phyloP scores from a whole-genome alignment of 2,797 vertebrate genomes.

The Macrochelys suwanniensis region DNA sequence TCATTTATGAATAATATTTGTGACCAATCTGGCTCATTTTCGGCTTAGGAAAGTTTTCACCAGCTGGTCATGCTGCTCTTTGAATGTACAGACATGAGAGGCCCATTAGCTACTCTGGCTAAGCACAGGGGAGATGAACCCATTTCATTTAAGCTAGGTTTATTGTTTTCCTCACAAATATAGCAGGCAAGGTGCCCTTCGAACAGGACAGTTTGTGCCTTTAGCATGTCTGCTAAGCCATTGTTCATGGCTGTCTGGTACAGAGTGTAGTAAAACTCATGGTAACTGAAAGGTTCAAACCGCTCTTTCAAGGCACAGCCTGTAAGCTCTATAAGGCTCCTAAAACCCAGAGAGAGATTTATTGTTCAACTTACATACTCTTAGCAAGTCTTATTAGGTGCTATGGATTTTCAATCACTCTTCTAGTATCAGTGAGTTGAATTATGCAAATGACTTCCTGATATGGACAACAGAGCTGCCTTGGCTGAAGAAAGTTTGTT shows the following conservation, averaged over 20 bases:
- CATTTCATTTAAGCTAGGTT: slow-evolving; percentile 8
- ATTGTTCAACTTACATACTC: background rate
- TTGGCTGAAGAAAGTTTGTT: background rate
- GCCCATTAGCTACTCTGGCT: background rate
- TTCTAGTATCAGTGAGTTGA: background rate
- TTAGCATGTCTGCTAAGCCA: slow-evolving; percentile 6
- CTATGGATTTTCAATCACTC: background rate
- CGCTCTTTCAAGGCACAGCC: background rate
- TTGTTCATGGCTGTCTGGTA: background rate
- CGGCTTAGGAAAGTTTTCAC: background rate
- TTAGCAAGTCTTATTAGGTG: slow-evolving; percentile 28
- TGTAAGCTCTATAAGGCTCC: slow-evolving; percentile 1
- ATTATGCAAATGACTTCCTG: background rate
- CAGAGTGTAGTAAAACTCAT: background rate
- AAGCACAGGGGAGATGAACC: slow-evolving; percentile 2
- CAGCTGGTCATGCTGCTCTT: background rate
- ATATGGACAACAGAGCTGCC: background rate
- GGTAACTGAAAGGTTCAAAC: slow-evolving; percentile 13
- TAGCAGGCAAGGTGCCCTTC: background rate
- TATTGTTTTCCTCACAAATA: background rate
- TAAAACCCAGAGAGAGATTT: slow-evolving; percentile 10
- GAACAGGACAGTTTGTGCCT: background rate
- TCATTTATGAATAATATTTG: background rate
- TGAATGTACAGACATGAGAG: slow-evolving; percentile 27
- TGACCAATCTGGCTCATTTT: slow-evolving; percentile 20